phyloP scores from a whole-genome alignment of 2,888 invertebrate genomes.

The Callimorpha dominula region DNA sequence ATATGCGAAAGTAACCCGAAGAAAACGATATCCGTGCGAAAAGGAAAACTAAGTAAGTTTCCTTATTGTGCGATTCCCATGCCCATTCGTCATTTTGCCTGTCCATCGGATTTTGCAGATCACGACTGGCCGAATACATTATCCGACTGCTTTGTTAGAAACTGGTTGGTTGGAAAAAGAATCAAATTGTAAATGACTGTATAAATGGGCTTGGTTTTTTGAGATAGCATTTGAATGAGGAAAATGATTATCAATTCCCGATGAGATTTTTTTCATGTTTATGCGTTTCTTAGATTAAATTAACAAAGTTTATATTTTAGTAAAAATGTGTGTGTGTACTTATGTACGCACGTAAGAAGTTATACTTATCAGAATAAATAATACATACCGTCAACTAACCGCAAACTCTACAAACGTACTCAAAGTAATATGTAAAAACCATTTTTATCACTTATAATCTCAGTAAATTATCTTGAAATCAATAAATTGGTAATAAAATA shows the following conservation, averaged over 20 bases:
- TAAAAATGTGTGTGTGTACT: no score
- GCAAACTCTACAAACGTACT: no score
- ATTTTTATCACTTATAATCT: no score
- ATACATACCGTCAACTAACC: no score
- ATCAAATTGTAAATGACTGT: slow-evolving; percentile 57
- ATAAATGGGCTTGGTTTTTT: slow-evolving; percentile 38
- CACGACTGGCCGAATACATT: slow-evolving; percentile 67
- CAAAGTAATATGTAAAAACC: no score
- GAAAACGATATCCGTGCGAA: slow-evolving; percentile 35
- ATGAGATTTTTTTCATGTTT: neutral
- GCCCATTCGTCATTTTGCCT: slow-evolving; percentile 70
- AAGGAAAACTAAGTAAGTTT: slow-evolving; percentile 58
- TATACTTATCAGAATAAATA: no score
- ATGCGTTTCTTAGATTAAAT: no score
- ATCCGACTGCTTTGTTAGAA: slow-evolving; percentile 59
- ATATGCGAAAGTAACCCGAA: slow-evolving; percentile 17
- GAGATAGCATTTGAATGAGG: slow-evolving; percentile 1
- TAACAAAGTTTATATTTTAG: no score
- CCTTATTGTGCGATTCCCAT: slow-evolving; percentile 71
- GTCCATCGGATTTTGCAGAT: slow-evolving; percentile 58
- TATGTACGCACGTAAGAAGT: no score
- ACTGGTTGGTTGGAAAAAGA: slow-evolving; percentile 57
- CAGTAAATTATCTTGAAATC: no score
- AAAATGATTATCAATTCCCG: slow-evolving; percentile 11
- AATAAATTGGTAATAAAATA: no score